phyloP scores from a whole-genome alignment of 2,797 vertebrate species.

The Limnodromus scolopaceus region DNA sequence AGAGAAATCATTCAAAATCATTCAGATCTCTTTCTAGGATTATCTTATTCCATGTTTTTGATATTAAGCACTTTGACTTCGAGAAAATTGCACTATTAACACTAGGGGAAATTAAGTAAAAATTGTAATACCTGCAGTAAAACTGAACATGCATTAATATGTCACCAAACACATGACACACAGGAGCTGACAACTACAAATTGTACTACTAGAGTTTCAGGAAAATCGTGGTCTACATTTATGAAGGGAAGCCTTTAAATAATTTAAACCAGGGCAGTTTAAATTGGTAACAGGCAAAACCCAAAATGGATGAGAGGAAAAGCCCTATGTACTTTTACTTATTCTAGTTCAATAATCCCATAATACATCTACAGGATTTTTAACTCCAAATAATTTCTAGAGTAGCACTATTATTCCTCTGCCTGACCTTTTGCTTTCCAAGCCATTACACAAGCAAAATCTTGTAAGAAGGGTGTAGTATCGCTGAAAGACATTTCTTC shows the following conservation, averaged over 20 bases:
- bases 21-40: not conserved
- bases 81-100: not conserved
- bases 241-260: constrained; percentile 21
- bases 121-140: not conserved
- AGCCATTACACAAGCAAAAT: not conserved
- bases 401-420: not conserved
- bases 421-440: not conserved
- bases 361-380: not conserved
- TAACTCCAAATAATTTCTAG: not conserved
- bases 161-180: not conserved
- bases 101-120: not conserved
- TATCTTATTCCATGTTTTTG: not conserved
- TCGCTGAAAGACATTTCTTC: not conserved
- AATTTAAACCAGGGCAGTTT: constrained; percentile 16
- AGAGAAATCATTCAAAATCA: not conserved
- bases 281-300: constrained; percentile 36
- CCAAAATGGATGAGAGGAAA: not conserved
- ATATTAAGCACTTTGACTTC: not conserved
- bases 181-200: constrained; percentile 21
- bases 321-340: constrained; percentile 22
- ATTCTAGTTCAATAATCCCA: not conserved
- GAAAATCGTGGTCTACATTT: constrained; percentile 43
- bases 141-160: not conserved
- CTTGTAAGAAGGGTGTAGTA: not conserved
- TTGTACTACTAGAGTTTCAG: not conserved